These are phyloP conservation scores for Sanderia malayensis DNA, from an alignment of 30 jellyfish, hydroid and myxozoan genomes.

Conservation along the genomic window DNA sequence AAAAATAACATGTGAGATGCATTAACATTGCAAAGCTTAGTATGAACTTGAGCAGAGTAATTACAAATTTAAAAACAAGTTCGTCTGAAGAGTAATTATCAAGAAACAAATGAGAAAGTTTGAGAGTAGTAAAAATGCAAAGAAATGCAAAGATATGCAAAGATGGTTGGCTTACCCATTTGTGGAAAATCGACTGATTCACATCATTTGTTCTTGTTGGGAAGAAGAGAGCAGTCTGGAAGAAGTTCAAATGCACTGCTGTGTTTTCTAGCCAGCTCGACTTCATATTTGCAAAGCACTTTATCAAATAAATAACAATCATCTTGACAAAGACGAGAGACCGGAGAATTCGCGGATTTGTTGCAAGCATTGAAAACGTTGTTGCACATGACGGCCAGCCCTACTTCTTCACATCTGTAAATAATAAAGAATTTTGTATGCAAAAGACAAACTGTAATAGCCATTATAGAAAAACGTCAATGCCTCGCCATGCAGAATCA, in stretches of 20 bases:
- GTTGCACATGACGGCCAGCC: slow-evolving; percentile 84
- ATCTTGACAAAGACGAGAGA: slow-evolving; percentile 78
- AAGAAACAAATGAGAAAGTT: too few species aligned
- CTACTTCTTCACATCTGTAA: slow-evolving; percentile 76
- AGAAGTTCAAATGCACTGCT: slow-evolving; percentile 50
- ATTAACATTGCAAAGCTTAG: too few species aligned
- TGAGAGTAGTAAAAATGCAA: too few species aligned
- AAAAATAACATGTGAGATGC: too few species aligned
- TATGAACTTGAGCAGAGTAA: too few species aligned
- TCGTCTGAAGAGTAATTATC: too few species aligned
- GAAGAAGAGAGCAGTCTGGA: slow-evolving; percentile 67
- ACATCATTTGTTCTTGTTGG: slow-evolving; percentile 36
- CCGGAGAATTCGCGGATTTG: slow-evolving; percentile 31
- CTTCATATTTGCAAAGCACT: slow-evolving; percentile 75
- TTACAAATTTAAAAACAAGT: too few species aligned
- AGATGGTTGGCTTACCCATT: not conserved
- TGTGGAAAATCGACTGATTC: slow-evolving; percentile 23
- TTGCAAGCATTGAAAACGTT: slow-evolving; percentile 79
- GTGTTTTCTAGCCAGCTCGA: slow-evolving; percentile 57
- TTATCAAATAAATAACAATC: slow-evolving; percentile 76
- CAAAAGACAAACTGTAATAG: too few species aligned
- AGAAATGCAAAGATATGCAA: too few species aligned
- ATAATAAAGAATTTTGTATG: too few species aligned
- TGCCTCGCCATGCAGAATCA: too few species aligned
- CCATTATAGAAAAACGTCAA: too few species aligned